Evolutionary conservation across 2,888 invertebrate species (phyloP), one percentile per base, ranked within the genome.

Genomic region (Lumbricus terrestris): DNA sequence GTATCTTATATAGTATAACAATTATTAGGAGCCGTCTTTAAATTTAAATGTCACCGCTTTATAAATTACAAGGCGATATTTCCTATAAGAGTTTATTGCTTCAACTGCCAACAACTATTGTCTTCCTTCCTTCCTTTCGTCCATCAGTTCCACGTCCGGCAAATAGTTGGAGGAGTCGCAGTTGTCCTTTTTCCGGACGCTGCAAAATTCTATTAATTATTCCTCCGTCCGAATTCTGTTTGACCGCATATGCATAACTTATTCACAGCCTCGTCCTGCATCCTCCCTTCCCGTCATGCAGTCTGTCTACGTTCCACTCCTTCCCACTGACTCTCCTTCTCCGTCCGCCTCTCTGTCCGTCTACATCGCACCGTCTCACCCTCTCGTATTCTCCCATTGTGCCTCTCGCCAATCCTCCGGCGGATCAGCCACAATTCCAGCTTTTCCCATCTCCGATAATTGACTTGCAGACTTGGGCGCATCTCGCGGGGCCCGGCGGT

Each of bases 361-460:
- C 40, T 40, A 16, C 16, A 6, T 82, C 11, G 6, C 82, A 13
- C 82, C 33, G 11, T 82, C 82, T 82, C 11, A 13, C 82, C 16
- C 82, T 16, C 82, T 82, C 11, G 6, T 18, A 13, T 18, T 82
- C 82, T 82, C 82, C 29, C 85, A 85, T 85, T 37, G 85, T 37
- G 85, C 85, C 85, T 85, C 85, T 20, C 85, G 85, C 37, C 35
- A 85, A 85, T 85, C 85, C 85, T 34, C 85, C 35, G 34, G 35
- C n/a, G 85, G 34, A 37, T 37, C 37, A 20, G 85, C 85, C 85
- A 85, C 35, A 85, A 85, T 85, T 85, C 85, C 85, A 35, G 34
- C 35, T 35, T 85, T 85, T 37, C 85, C 85, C 37, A 35, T 85
- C 85, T 85, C 34, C 85, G 37, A 85, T 85, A 85, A 85, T 85